Conservation (phyloP, 2,888 invertebrate species). For the Chalcosyrphus nemorum region DNA sequence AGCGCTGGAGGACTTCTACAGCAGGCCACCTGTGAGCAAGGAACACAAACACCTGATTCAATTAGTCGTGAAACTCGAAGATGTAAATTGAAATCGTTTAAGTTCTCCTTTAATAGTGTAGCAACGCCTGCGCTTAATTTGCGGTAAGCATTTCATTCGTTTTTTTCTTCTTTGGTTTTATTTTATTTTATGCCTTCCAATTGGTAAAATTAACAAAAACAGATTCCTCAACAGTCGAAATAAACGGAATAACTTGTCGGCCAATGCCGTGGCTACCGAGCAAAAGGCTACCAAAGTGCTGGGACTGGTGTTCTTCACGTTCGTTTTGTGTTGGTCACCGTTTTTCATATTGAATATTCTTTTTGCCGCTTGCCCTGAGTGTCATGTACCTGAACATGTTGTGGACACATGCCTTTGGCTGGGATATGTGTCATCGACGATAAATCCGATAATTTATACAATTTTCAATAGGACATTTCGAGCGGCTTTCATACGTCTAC, state of each 20-base stretch:
- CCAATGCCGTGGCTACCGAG: slow-evolving; percentile 93
- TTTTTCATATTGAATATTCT: slow-evolving; percentile 95
- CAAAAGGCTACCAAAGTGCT: slow-evolving; percentile 96
- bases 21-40: slow-evolving; percentile 84
- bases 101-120: slow-evolving; percentile 85
- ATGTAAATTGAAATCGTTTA: slow-evolving; percentile 84
- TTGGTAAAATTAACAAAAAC: slow-evolving; percentile 76
- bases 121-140: slow-evolving; percentile 85
- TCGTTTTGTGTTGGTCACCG: slow-evolving; percentile 96
- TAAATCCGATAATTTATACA: slow-evolving; percentile 97
- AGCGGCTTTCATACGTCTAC: slow-evolving; percentile 90
- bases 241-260: slow-evolving; percentile 88
- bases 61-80: slow-evolving; percentile 87
- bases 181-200: no score
- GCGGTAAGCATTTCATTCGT: slow-evolving; percentile 78
- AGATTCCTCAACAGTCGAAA: slow-evolving; percentile 88
- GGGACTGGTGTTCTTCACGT: slow-evolving; percentile 95
- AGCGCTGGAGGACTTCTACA: slow-evolving; percentile 68
- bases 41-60: slow-evolving; percentile 88
- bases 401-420: slow-evolving; percentile 94
- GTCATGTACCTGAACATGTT: slow-evolving; percentile 87
- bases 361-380: slow-evolving; percentile 91
- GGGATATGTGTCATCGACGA: slow-evolving; percentile 95
- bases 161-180: no score
- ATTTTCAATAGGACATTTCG: slow-evolving; percentile 95